These are phyloP conservation scores for Hypsibius dujardini DNA, from an alignment of 1,140 invertebrate genomes.

Conservation along the genomic window DNA sequence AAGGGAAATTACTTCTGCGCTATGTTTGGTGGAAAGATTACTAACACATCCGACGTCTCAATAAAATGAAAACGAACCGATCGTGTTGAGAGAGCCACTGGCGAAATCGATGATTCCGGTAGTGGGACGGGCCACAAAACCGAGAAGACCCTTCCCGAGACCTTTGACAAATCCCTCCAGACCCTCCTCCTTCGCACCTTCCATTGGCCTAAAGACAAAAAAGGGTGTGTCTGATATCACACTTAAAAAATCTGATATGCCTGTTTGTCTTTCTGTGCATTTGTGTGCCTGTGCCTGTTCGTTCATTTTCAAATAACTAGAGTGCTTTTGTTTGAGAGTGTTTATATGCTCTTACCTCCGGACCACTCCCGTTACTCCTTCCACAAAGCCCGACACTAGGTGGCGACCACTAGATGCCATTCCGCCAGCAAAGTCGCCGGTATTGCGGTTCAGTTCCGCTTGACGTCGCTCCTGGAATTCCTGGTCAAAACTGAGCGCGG, in stretches of 20 bases:
- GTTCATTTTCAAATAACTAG: no score
- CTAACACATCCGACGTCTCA: no score
- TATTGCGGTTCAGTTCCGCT: slow-evolving; percentile 67
- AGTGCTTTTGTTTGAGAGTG: no score
- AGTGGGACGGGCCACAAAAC: slow-evolving; percentile 77
- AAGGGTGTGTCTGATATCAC: background rate
- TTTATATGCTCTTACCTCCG: slow-evolving; percentile 27
- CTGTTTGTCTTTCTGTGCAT: no score
- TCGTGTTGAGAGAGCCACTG: slow-evolving; percentile 59
- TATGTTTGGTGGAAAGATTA: no score
- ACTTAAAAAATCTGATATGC: no score
- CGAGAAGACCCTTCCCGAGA: slow-evolving; percentile 80
- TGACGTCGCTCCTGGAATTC: slow-evolving; percentile 83
- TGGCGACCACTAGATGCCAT: slow-evolving; percentile 82
- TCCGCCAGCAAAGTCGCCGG: slow-evolving; percentile 69
- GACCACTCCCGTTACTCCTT: slow-evolving; percentile 84
- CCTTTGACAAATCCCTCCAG: slow-evolving; percentile 93
- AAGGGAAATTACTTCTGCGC: no score
- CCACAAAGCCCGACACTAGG: slow-evolving; percentile 73
- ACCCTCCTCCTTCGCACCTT: slow-evolving; percentile 82
- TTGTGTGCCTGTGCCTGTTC: no score
- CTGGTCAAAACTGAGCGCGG: slow-evolving; percentile 82
- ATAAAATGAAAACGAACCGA: no score
- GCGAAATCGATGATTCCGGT: slow-evolving; percentile 94
- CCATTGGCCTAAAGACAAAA: slow-evolving; percentile 55